These are phyloP conservation scores for Calycopis cecrops DNA, from an alignment of 1,140 invertebrate species.

Conservation along the genomic window DNA sequence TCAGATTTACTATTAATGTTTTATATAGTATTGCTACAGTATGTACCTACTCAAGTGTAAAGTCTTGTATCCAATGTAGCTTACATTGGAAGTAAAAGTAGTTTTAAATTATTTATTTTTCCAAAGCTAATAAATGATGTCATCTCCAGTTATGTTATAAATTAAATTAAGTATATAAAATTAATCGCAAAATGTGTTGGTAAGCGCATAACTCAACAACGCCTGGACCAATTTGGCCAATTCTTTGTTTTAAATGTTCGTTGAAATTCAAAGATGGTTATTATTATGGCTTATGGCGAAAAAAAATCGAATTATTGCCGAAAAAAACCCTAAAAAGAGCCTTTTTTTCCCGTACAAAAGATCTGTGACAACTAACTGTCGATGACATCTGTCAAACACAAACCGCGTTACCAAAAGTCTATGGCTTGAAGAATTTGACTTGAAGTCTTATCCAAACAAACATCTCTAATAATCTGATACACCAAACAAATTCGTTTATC, in stretches of 20 bases:
- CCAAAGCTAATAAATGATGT: no score
- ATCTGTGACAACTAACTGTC: conserved; percentile 11
- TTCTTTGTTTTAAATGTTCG: conserved; percentile 20
- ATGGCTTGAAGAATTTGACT: conserved; percentile 19
- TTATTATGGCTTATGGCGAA: conserved; percentile 24
- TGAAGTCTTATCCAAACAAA: conserved; percentile 20
- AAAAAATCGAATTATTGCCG: conserved; percentile 37
- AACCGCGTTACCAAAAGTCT: conserved; percentile 11
- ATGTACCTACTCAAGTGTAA: no score
- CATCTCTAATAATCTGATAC: conserved; percentile 21
- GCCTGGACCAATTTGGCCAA: no score
- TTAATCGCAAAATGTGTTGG: no score
- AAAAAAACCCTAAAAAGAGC: conserved; percentile 43
- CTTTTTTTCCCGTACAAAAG: conserved; percentile 20
- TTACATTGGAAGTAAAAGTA: no score
- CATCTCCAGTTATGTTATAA: no score
- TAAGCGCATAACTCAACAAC: no score
- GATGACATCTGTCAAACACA: conserved; percentile 8
- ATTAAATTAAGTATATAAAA: no score
- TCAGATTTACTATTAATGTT: no score
- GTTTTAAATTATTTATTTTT: no score
- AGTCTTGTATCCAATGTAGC: no score
- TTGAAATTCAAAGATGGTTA: conserved; percentile 23
- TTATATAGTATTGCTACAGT: no score
- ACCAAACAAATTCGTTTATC: conserved; percentile 22